A percentile compares a stretch with the other conserved stretches of the same genome.
Conservation (phyloP, 2,113 vertebrate genomes). For the Anarhynchus alexandrinus region DNA sequence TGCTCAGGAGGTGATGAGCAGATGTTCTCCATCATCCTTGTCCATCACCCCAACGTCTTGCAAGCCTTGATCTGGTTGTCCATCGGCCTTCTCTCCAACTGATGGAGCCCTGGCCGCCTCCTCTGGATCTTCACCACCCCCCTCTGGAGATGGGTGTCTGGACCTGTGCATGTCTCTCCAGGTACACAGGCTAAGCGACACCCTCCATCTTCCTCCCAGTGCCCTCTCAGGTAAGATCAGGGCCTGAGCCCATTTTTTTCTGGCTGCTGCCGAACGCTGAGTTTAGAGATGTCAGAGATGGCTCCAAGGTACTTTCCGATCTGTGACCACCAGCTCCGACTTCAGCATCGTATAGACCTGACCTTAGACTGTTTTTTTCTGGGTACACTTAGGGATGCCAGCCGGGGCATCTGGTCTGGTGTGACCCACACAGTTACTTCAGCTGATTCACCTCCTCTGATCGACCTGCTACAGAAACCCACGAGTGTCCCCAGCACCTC, state of each 20-base stretch:
- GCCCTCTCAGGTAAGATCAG: not conserved
- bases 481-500: accelerated
- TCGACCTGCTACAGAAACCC: not conserved
- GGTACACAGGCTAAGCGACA: not conserved
- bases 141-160: not conserved
- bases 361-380: not conserved
- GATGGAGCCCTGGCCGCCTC: not conserved
- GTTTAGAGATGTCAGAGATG: not conserved
- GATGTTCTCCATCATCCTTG: not conserved
- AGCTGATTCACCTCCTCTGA: not conserved
- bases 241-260: too few species aligned
- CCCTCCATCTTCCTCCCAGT: not conserved
- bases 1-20: too few species aligned
- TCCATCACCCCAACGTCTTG: too few species aligned
- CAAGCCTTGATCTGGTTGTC: not conserved
- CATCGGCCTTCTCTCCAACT: not conserved
- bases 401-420: not conserved
- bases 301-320: not conserved
- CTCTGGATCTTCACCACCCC: not conserved
- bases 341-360: not conserved
- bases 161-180: not conserved
- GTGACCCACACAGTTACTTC: not conserved
- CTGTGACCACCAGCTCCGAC: not conserved
- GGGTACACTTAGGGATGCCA: not conserved
- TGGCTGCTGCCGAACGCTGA: not conserved